Base-by-base conservation (phyloP, 1,140 invertebrate genomes). In the Dolichoris vasculosae region DNA sequence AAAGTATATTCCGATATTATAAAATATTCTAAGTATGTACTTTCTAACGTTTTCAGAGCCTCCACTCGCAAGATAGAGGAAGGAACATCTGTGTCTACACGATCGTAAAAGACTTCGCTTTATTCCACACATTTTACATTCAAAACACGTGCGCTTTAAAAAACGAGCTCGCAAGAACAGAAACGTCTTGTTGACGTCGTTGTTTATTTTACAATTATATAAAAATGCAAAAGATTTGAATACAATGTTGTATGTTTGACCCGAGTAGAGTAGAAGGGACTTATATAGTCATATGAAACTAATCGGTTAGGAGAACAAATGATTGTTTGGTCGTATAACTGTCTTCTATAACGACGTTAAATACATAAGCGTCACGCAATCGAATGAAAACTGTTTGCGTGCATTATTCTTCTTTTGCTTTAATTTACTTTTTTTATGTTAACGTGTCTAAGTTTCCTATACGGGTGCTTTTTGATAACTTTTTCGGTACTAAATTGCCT, bases 181-280 rank as follows among this genome's bases (percentile, higher is more conserved):
- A 26, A 55, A 11, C 40, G 87, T 77, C 86, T 86, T 88, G 89
- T 89, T 89, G 88, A 89, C 88, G 82, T 81, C 83, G 75, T 85
- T 87, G 88, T 89, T 90, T 85, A 85, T 48, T 55, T 32, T 32
- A 40, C 63, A 46, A 38, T 48, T 38, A 30, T 32, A 63, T 51
- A 32, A 7, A 59, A 30, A 48, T 35, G 79, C 7, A 77, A 30
- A 81, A 51, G 30, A 15, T 38, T 69, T 20, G 17, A 2, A 26
- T 17, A n/a, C n/a, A n/a, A n/a, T n/a, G n/a, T 55, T 59, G 9
- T 59, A 59, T 26, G 1, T 0, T 3, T 59, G 55, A 26, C 23
- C 23, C 23, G 23, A 26, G 9, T 13, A 59, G 20, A 26, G 23
- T 2, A 2, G 2, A 59, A 26, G 55, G 13, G 3, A 59, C 55